Evolutionary conservation across 2,113 vertebrate species (phyloP), one percentile per base, ranked within the genome.

Genomic region (Colinus virginianus): DNA sequence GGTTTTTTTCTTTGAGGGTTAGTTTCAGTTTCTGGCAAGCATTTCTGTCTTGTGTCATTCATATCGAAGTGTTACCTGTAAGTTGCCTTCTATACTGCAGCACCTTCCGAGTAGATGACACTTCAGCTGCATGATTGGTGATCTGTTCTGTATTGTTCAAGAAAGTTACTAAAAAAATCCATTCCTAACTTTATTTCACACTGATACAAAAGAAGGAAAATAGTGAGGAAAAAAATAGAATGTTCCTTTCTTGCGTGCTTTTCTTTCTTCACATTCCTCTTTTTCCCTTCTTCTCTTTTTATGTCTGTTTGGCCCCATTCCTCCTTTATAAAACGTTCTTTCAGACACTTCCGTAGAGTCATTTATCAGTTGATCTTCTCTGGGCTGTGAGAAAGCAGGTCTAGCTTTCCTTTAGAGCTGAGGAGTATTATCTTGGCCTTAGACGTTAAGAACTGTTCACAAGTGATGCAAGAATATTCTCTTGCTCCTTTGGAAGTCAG

Each of bases 301-400:
- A 38, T 61, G 56, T 84, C 38, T 2, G 0, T 38, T 25, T 71
- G 3, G 3, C 36, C 4, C 1, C 3, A 9, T 2, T 6, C 5
- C 5, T 10, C 23, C 28, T 15, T 30, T 76, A n/a, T 32, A 21
- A 7, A n/a, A 43, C 9, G 14, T 53, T 15, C 51, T 28, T 67
- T 75, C 34, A 36, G 11, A 7, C 22, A 30, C 11, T 68, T 94
- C 18, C 23, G 42, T 40, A 4, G 59, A 42, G 3, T 69, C 28
- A n/a, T 79, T 87, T 79, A 93, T 48, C 32, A 49, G 18, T 71
- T 93, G 28, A 69, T 75, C 6, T 40, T 82, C n/a, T 78, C 25
- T 59, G 1, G 84, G 36, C 42, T 81, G 36, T 30, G 28, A 62
- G 51, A 74, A 76, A 42, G 12, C 20, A 53, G 13, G 23, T 53